Base-by-base conservation (phyloP, 2,113 vertebrate species). In the Heloderma charlesbogerti region DNA sequence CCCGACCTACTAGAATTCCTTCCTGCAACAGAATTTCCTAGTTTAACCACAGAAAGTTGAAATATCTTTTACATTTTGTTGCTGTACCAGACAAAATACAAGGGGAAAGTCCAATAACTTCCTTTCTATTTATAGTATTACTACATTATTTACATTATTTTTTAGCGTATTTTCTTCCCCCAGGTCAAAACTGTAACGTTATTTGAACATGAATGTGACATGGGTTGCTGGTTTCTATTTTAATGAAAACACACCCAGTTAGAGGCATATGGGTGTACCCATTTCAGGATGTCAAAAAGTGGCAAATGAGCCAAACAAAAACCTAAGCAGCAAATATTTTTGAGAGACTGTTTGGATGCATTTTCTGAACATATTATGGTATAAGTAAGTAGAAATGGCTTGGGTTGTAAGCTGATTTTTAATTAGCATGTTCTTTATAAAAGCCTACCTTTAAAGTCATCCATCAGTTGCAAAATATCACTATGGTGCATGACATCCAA, bases 211-310 rank as follows among this genome's bases (percentile, higher is more conserved):
- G 51, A 43, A 43, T 13, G 18, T 80, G 51, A 10, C 51, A 45
- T 18, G 16, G 51, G 40, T 63, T 77, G 37, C 15, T 63, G 72
- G 27, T 89, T 80, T 63, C 79, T 67, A 15, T 90, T 89, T 90
- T 83, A 5, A 86, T 91, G 84, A 71, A 12, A 90, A 86, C 86
- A 78, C 1, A 83, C 66, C 88, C 51, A 29, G 6, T 69, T 85
- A 84, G 20, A 79, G 27, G 85, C n/a, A 75, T 57, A 1, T 18
- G 84, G 18, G 15, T 1, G 86, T 92, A 71, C 86, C 78, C 90
- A 80, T 94, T 94, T 92, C 66, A 84, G 51, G 9, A 43, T 93
- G n/a, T 87, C 43, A 10, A 71, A 91, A 94, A 12, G 0, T 87
- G 85, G 4, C 45, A 91, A 85, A 85, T 69, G 18, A 0, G 37